Base-by-base conservation (phyloP, 2,113 vertebrate genomes). In the Dicerorhinus sumatrensis region DNA sequence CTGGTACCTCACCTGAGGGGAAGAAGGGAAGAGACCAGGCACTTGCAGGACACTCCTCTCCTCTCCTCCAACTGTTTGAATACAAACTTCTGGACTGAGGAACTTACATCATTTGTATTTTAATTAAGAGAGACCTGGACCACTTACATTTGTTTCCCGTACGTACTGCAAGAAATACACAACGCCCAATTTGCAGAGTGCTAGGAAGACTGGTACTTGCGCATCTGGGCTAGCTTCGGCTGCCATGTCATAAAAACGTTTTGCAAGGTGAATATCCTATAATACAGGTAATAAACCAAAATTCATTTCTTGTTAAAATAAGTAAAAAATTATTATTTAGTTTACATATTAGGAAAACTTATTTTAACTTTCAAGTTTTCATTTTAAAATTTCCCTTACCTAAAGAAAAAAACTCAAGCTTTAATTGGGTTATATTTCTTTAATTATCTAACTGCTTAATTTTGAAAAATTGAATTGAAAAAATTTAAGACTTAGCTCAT, bases 161-260 rank as follows among this genome's bases (percentile, higher is more conserved):
- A 99, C 84, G 93, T 99, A 99, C 98, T 99, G 99, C 85, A 99
- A 97, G 69, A 99, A 99, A 98, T 99, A 99, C 94, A 99, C 94
- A 65, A 99, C 98, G 7, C 99, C 99, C 92, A 99, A 98, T 96
- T 99, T 99, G 98, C 99, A 99, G 91, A 99, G 99, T 0, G 99
- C 99, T 69, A 99, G 98, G 98, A 99, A 99, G 80, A 99, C 99
- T 1, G 99, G 99, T 73, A 99, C 99, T 98, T 99, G 99, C 63
- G 99, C 99, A 29, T 99, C 99, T 16, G 99, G 99, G 97, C 99
- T 99, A 94, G 99, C 99, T 98, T 99, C 99, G 0, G 99, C 99
- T 2, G 99, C 99, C 99, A 99, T 99, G 98, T 99, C 99, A 90
- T 99, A 99, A 96, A 99, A 99, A 51, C 99, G 99, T 96, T 99